Evolutionary conservation across 2,797 vertebrate genomes (phyloP).

Genomic region (Morelia viridis): DNA sequence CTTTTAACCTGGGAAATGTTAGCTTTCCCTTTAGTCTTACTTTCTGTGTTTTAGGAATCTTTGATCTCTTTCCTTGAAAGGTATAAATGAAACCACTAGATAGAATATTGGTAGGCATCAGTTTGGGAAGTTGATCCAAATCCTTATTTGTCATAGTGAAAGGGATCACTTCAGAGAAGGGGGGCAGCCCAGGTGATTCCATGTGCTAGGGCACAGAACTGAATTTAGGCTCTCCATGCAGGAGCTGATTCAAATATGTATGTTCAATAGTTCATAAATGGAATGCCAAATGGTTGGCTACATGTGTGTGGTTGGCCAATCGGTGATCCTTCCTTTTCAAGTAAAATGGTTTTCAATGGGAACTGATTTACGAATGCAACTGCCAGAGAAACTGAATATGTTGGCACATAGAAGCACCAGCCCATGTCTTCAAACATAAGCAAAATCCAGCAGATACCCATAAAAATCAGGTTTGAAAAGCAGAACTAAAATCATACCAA

Average conservation of each 20-base stretch:
- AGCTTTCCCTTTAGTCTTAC: too few relatives aligned
- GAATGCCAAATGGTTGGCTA: background rate
- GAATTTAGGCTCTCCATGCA: background rate
- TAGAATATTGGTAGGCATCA: background rate
- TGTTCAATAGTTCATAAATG: background rate
- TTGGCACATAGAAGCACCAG: background rate
- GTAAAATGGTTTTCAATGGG: background rate
- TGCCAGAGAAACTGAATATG: background rate
- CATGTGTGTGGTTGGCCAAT: background rate
- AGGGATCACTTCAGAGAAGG: background rate
- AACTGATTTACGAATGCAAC: too few relatives aligned
- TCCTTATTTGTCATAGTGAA: background rate
- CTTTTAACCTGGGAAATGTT: background rate
- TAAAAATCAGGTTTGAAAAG: background rate
- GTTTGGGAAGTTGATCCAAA: background rate
- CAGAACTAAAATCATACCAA: background rate
- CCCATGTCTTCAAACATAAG: background rate
- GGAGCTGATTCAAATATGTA: background rate
- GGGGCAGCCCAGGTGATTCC: background rate
- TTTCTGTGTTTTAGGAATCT: background rate
- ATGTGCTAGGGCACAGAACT: too few relatives aligned
- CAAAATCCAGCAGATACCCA: background rate
- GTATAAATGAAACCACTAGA: background rate
- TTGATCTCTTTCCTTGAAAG: background rate
- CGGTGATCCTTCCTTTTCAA: background rate